A percentile compares a stretch with the other conserved stretches of the same genome.
Evolutionary conservation across 1,140 invertebrate genomes (phyloP).

Genomic region (Calephelis virginiensis): DNA sequence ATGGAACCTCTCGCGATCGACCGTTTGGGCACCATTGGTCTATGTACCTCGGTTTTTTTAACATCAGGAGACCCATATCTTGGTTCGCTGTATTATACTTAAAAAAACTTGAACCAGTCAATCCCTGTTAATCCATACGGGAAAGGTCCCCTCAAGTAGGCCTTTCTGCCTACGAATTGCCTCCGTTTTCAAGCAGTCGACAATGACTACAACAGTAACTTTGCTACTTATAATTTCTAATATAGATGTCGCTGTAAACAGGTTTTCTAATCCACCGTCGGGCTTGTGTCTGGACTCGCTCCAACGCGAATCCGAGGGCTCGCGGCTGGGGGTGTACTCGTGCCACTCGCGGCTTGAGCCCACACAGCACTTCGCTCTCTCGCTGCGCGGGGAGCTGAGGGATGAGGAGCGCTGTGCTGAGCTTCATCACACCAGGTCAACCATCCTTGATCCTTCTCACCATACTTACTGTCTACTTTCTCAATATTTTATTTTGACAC

Average conservation of each 20-base stretch:
- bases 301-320: slow-evolving; percentile 86
- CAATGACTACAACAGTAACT: too few species aligned
- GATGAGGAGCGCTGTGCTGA: slow-evolving; percentile 87
- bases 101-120: too few species aligned
- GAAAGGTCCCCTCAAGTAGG: too few species aligned
- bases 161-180: too few species aligned
- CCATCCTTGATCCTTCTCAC: neutral
- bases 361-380: slow-evolving; percentile 86
- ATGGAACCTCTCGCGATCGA: too few species aligned
- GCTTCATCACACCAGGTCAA: slow-evolving; percentile 55
- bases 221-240: too few species aligned
- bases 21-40: too few species aligned
- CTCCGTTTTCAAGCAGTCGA: too few species aligned
- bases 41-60: too few species aligned
- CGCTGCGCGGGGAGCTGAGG: slow-evolving; percentile 84
- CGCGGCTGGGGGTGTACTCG: slow-evolving; percentile 85
- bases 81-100: too few species aligned
- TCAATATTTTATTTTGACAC: neutral
- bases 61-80: too few species aligned
- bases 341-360: slow-evolving; percentile 85
- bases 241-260: slow-evolving; percentile 34
- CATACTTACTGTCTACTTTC: neutral
- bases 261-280: slow-evolving; percentile 73
- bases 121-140: too few species aligned
- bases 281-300: slow-evolving; percentile 90